Evolutionary conservation across 2,888 invertebrate genomes (phyloP), one percentile per base, ranked within the genome.

Genomic region (Chironomus riparius): DNA sequence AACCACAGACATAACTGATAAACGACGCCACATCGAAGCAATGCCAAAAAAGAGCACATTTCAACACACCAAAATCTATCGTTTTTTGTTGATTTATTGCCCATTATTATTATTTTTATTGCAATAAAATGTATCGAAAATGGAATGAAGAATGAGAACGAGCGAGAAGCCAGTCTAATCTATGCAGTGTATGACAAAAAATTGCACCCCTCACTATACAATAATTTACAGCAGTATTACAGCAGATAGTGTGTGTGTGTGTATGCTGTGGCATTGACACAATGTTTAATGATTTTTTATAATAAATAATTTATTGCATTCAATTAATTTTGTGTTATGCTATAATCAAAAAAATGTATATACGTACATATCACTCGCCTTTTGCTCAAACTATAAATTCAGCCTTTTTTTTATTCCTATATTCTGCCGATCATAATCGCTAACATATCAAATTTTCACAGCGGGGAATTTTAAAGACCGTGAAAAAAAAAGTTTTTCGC

Each of bases 271-370:
- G 72, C 62, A 72, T 72, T 72, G 72, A 72, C 72, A 72, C 62
- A 62, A 72, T 72, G 72, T 50, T 62, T 72, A 72, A 72, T 72
- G 72, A 72, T 62, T 72, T 70, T 72, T 47, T 38, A 71, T 47
- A 72, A 72, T 62, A 62, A 72, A 72, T 72, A 72, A 72, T 72
- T 72, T 72, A 72, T 72, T n/a, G 72, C 72, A 38, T 72, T 72
- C 72, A 72, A 72, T 72, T 72, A 72, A 72, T 72, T 62, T 62
- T 61, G 21, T 72, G 72, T 72, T 61, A 38, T 21, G 61, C 72
- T 72, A 62, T 72, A 62, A 61, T 72, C 61, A 61, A 70, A 50
- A 18, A 28, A 21, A 18, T 18, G 13, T 3, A 28, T n/a, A 15
- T 15, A 18, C 28, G 61, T 18, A 68, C 62, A 72, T 28, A 72